Percentiles rank a stretch among this genome's conserved stretches.
Evolutionary conservation across 2,797 vertebrate species (phyloP).

Genomic region (Halcyon smyrnensis): DNA sequence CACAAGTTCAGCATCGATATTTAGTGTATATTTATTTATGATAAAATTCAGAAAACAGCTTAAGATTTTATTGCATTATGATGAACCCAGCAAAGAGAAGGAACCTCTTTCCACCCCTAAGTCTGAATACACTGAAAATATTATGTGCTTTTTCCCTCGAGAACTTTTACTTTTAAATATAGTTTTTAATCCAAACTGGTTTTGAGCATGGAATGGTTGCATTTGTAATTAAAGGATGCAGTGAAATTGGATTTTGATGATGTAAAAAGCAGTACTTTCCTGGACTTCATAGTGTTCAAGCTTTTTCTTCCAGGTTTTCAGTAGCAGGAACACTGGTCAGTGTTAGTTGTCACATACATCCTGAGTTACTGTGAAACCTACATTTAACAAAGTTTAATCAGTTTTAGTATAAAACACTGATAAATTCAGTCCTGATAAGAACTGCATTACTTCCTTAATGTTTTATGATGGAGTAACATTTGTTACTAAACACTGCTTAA

Average conservation of each 20-base stretch:
- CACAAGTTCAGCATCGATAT: neutral
- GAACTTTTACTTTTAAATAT: neutral
- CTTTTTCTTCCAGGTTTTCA: neutral
- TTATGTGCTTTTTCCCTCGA: neutral
- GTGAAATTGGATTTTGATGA: neutral
- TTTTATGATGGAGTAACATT: neutral
- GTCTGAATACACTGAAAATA: neutral
- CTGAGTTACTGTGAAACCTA: neutral
- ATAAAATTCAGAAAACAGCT: neutral
- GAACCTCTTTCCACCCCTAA: neutral
- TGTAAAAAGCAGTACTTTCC: neutral
- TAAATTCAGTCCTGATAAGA: conserved; percentile 5
- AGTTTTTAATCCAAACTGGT: neutral
- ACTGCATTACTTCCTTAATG: neutral
- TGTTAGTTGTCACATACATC: neutral
- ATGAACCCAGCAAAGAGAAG: neutral
- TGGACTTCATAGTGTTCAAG: neutral
- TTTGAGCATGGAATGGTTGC: neutral
- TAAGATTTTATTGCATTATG: neutral
- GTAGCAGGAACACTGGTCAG: neutral
- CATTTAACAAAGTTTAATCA: neutral
- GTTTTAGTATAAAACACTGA: neutral
- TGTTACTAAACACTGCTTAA: neutral
- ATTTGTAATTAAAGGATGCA: neutral
- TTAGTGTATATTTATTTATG: neutral